Conservation (phyloP, 1,140 invertebrate species). For the Papilio helenus region DNA sequence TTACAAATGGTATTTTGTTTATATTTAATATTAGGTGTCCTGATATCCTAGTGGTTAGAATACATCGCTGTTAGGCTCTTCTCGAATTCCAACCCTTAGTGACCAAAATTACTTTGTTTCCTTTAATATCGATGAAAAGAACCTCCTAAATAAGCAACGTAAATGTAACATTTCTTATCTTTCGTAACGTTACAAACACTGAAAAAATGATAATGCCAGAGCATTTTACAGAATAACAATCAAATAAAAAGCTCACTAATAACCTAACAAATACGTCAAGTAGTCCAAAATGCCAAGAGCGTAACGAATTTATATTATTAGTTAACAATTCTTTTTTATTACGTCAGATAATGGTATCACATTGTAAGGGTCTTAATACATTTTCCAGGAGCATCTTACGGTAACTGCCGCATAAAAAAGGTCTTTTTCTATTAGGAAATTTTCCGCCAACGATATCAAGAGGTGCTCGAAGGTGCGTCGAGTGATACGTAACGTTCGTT, state of each 20-base stretch:
- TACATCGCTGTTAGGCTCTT: background rate
- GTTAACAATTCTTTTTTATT: constrained; percentile 16
- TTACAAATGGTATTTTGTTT: constrained; percentile 15
- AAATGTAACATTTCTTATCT: background rate
- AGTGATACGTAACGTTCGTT: constrained; percentile 49
- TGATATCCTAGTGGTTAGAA: background rate
- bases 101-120: too few species aligned
- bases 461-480: constrained; percentile 39
- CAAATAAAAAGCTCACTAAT: background rate
- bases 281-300: background rate
- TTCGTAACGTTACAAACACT: background rate
- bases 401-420: constrained; percentile 39
- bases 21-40: background rate
- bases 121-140: too few species aligned
- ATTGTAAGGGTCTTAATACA: constrained; percentile 35
- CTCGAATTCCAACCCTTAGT: background rate
- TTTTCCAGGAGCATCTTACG: constrained; percentile 33
- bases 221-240: too few species aligned
- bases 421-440: constrained; percentile 38
- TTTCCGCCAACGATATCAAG: constrained; percentile 31
- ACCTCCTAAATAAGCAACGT: too few species aligned
- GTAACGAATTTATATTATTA: constrained; percentile 23
- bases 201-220: background rate
- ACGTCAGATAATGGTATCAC: constrained; percentile 16
- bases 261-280: background rate